These are phyloP conservation scores for Netelia melanura DNA, from an alignment of 2,888 invertebrate genomes.

Conservation along the genomic window DNA sequence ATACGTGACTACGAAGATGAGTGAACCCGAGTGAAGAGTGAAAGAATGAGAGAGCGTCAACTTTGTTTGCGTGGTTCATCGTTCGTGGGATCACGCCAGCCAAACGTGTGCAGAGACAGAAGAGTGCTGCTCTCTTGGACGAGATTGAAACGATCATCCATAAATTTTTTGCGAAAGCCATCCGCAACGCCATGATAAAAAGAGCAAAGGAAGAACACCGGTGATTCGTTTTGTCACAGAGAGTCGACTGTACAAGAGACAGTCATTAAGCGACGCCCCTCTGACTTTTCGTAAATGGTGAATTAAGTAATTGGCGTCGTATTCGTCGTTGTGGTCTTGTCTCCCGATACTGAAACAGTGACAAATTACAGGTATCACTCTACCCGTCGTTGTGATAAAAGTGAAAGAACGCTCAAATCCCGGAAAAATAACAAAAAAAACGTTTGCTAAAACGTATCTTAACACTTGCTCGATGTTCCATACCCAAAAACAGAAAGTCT, in stretches of 20 bases:
- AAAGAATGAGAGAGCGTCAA: slow-evolving; percentile 39
- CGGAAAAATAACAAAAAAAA: background rate
- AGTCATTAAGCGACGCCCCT: slow-evolving; percentile 62
- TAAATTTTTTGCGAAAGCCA: slow-evolving; percentile 51
- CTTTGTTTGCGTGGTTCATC: slow-evolving; percentile 56
- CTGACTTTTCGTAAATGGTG: slow-evolving; percentile 61
- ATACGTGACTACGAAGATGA: slow-evolving; percentile 63
- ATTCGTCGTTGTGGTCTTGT: slow-evolving; percentile 23
- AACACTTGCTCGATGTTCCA: background rate
- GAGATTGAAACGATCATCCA: slow-evolving; percentile 48
- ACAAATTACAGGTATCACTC: slow-evolving; percentile 60
- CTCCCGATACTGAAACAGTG: slow-evolving; percentile 33
- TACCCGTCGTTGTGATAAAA: background rate
- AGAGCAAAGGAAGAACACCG: slow-evolving; percentile 23
- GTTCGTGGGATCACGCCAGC: slow-evolving; percentile 70
- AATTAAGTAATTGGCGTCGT: slow-evolving; percentile 67
- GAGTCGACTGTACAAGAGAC: slow-evolving; percentile 25
- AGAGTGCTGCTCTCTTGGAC: slow-evolving; percentile 11
- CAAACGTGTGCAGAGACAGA: slow-evolving; percentile 39
- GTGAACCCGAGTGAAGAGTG: background rate
- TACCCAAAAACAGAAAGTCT: too few species aligned
- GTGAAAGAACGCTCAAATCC: background rate
- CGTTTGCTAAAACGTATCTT: background rate
- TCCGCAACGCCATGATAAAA: background rate
- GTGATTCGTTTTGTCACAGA: slow-evolving; percentile 53